These are phyloP conservation scores for Neoaliturus tenellus DNA, from an alignment of 2,888 invertebrate genomes.

Conservation along the genomic window DNA sequence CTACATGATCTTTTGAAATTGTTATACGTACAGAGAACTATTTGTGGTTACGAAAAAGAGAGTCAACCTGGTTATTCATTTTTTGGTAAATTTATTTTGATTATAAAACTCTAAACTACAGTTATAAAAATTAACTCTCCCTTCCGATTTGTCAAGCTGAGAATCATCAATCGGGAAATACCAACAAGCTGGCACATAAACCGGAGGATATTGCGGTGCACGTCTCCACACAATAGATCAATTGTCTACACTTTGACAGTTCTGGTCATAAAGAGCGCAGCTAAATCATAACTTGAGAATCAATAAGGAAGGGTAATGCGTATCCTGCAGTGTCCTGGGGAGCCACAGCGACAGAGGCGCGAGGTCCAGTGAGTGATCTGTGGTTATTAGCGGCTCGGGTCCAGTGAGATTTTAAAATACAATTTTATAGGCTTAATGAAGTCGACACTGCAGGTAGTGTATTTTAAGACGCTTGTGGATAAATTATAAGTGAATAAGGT, in stretches of 20 bases:
- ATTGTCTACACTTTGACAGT: neutral
- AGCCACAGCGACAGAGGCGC: neutral
- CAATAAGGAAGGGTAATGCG: neutral
- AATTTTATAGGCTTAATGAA: neutral
- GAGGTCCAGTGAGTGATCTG: no score
- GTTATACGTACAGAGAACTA: no score
- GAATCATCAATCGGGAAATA: neutral
- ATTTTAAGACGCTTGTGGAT: neutral
- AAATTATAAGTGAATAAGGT: neutral
- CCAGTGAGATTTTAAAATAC: neutral
- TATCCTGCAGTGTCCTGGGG: neutral
- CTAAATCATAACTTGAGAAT: neutral
- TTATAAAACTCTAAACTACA: no score
- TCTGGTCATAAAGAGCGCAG: neutral
- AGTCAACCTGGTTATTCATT: no score
- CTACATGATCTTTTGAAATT: no score
- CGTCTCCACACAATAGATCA: neutral
- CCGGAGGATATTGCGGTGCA: neutral
- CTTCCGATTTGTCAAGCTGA: neutral
- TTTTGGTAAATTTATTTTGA: no score
- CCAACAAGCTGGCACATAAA: neutral
- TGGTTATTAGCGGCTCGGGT: no score
- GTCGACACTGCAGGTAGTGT: neutral
- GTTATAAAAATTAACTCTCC: no score
- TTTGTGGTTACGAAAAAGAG: no score